Base-by-base conservation (phyloP, 2,797 vertebrate genomes). In the Morus bassanus region DNA sequence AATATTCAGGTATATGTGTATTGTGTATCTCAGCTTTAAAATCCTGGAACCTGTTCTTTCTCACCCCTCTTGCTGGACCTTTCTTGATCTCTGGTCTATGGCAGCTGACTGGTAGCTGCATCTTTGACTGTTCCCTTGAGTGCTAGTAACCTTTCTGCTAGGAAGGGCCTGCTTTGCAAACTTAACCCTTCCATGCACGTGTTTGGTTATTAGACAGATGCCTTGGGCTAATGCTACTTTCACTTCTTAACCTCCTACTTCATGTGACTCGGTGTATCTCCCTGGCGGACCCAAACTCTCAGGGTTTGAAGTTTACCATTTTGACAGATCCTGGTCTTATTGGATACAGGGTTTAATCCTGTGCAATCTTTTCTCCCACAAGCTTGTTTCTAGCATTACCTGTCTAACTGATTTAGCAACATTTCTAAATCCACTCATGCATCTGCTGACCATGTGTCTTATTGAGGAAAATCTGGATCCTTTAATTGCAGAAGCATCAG, bases 321-420 rank as follows among this genome's bases (percentile, higher is more conserved):
- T 23, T 6, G 35, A 9, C 31, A 72, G 23, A 25, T 63, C 13
- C 54, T 37, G n/a, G 6, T 59, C 3, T 1, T 57, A 7, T 17
- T 50, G 11, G n/a, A 9, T 12, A 10, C 14, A 35, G 35, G 24
- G 5, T 78, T 83, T 75, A 41, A 51, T 57, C 67, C 61, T 3
- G 6, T 13, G 33, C 25, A 6, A 13, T 31, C 53, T 50, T 41
- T 60, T 37, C 39, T 59, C 28, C 50, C 33, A 4, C 0, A 0
- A 39, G 39, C 43, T 63, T 56, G 21, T 18, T 53, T 54, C 31
- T 46, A 35, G 35, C 31, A 4, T 70, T 57, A 21, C 70, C 35
- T 48, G 16, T 17, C 57, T 21, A 11, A 68, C 23, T 31, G 50
- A 27, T 31, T 9, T 22, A n/a, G 65, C 50, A 22, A 16, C 15